Conservation (phyloP, 2,797 vertebrate species). For the Pseudomugil tenellus region DNA sequence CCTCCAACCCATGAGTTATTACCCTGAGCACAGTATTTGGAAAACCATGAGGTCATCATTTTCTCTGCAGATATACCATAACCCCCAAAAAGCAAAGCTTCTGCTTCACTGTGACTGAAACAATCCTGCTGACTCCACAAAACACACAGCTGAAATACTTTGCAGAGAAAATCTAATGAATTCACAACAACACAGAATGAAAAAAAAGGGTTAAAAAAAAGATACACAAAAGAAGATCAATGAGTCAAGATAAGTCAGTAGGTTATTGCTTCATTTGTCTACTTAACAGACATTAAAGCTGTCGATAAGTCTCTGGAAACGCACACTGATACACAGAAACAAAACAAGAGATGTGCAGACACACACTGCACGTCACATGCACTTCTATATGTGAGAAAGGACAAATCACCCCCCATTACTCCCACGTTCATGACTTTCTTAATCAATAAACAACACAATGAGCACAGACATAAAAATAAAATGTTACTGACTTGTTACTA, state of each 20-base stretch:
- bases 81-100: conserved; percentile 59
- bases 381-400: conserved; percentile 29
- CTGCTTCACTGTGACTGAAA: conserved; percentile 41
- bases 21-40: conserved; percentile 50
- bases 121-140: conserved; percentile 51
- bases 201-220: conserved; percentile 22
- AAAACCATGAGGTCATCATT: conserved; percentile 76
- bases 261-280: conserved; percentile 28
- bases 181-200: conserved; percentile 8
- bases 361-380: conserved; percentile 6
- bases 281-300: conserved; percentile 37
- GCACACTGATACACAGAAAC: conserved; percentile 5
- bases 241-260: not conserved
- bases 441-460: not conserved
- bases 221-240: conserved; percentile 48
- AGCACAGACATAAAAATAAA: conserved; percentile 19
- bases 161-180: conserved; percentile 22
- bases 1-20: conserved; percentile 59
- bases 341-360: conserved; percentile 5
- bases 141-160: conserved; percentile 21
- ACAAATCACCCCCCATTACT: conserved; percentile 27
- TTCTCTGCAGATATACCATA: conserved; percentile 61
- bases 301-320: conserved; percentile 9
- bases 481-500: conserved; percentile 19
- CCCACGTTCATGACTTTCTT: conserved; percentile 4